phyloP scores from a whole-genome alignment of 2,797 vertebrate genomes.

The Odontamblyopus rebecca region DNA sequence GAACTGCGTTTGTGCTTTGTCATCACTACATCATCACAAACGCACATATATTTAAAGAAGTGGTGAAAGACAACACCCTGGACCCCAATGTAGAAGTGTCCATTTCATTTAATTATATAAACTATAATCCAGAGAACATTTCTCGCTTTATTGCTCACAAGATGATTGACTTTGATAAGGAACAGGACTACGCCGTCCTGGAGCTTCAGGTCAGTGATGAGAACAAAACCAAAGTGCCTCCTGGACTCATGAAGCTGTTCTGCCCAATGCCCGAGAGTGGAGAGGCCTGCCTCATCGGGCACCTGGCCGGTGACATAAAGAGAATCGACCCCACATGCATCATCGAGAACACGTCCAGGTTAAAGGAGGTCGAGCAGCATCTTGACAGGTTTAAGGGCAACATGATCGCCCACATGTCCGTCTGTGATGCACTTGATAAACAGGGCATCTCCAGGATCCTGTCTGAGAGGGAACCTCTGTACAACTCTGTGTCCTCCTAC shows the following conservation, averaged over 20 bases:
- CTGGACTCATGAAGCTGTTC: not conserved
- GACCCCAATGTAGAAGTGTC: not conserved
- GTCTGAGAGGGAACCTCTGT: rapidly evolving
- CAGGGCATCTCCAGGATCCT: not conserved
- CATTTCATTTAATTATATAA: not conserved
- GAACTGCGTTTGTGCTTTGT: not conserved
- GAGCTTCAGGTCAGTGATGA: not conserved
- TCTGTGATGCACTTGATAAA: not conserved
- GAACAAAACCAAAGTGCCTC: not conserved
- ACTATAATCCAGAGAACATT: not conserved
- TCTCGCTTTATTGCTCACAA: not conserved
- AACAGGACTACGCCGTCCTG: not conserved
- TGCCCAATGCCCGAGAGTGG: not conserved
- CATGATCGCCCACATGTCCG: not conserved
- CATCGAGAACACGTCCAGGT: not conserved
- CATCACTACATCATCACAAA: not conserved
- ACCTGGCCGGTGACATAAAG: not conserved
- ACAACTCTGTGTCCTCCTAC: not conserved
- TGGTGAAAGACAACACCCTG: not conserved
- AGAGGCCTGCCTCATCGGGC: not conserved
- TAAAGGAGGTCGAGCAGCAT: not conserved
- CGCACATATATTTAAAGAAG: not conserved
- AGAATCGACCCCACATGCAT: not conserved
- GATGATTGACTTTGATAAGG: not conserved
- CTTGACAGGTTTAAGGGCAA: not conserved